These are phyloP conservation scores for Leptobrachium ailaonicum DNA, from an alignment of 2,113 vertebrate genomes.

Conservation along the genomic window DNA sequence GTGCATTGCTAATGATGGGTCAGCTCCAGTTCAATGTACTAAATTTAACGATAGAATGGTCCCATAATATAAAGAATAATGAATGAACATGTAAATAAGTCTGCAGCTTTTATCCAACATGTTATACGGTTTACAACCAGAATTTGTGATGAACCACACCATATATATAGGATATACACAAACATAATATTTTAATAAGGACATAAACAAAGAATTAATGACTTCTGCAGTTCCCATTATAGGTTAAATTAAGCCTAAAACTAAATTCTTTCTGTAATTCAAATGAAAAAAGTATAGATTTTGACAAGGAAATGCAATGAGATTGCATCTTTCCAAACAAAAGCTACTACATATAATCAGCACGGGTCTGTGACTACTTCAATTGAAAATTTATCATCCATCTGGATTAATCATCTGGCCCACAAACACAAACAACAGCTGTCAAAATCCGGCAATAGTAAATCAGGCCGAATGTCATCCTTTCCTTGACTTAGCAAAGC, in stretches of 20 bases:
- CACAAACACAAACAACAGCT: conserved; percentile 40
- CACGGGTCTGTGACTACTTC: conserved; percentile 35
- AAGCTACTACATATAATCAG: conserved; percentile 27
- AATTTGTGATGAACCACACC: too few species aligned
- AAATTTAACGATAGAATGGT: conserved; percentile 8
- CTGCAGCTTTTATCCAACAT: too few species aligned
- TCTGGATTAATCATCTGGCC: conserved; percentile 51
- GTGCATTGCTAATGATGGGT: neutral
- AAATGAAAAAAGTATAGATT: too few species aligned
- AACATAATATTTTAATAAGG: too few species aligned
- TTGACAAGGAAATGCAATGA: too few species aligned
- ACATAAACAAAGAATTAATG: too few species aligned
- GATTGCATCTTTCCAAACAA: conserved; percentile 48
- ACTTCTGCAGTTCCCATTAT: too few species aligned
- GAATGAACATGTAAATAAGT: too few species aligned
- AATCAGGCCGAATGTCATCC: conserved; percentile 45
- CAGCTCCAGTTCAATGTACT: conserved; percentile 26
- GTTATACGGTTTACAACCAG: too few species aligned
- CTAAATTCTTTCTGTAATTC: too few species aligned
- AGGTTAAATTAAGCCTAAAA: too few species aligned
- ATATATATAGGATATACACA: too few species aligned
- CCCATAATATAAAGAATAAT: neutral
- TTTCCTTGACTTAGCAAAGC: accelerated
- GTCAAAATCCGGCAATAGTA: conserved; percentile 38
- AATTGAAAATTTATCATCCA: conserved; percentile 43